A percentile compares a stretch with the other conserved stretches of the same genome.
Evolutionary conservation across 2,113 vertebrate genomes (phyloP).

Genomic region (Pomatorhinus ruficollis): DNA sequence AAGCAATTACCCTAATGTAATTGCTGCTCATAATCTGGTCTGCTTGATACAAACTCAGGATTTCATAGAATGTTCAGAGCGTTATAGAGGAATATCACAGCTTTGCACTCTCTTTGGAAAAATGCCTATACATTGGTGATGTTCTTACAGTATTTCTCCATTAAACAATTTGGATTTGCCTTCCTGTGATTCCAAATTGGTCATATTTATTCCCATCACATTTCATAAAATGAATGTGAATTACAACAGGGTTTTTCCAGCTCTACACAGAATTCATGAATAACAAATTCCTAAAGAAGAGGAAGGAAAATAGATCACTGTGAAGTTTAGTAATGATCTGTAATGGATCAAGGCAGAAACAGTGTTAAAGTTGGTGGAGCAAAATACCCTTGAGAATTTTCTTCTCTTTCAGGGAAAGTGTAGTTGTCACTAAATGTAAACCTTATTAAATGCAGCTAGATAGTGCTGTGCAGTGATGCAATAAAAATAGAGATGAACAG

Average conservation of each 20-base stretch:
- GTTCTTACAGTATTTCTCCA: neutral
- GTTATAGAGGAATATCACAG: neutral
- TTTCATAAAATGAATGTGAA: neutral
- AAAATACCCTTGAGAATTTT: neutral
- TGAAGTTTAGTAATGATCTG: neutral
- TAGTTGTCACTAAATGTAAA: neutral
- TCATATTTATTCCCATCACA: neutral
- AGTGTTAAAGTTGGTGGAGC: neutral
- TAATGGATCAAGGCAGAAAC: neutral
- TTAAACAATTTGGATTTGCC: neutral
- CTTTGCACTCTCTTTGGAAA: neutral
- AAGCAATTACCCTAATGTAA: constrained; percentile 23
- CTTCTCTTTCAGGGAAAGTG: neutral
- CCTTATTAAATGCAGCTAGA: neutral
- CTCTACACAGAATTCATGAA: neutral
- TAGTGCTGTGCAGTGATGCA: neutral
- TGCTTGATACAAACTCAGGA: neutral
- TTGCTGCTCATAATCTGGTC: neutral
- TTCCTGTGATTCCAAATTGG: neutral
- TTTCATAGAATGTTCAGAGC: neutral
- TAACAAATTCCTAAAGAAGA: neutral
- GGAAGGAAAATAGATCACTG: neutral
- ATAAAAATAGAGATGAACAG: neutral
- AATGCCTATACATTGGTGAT: neutral
- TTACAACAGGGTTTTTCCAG: neutral